Percentiles rank a stretch among this genome's conserved stretches.
Evolutionary conservation across 2,113 vertebrate genomes (phyloP).

Genomic region (Colaptes auratus): DNA sequence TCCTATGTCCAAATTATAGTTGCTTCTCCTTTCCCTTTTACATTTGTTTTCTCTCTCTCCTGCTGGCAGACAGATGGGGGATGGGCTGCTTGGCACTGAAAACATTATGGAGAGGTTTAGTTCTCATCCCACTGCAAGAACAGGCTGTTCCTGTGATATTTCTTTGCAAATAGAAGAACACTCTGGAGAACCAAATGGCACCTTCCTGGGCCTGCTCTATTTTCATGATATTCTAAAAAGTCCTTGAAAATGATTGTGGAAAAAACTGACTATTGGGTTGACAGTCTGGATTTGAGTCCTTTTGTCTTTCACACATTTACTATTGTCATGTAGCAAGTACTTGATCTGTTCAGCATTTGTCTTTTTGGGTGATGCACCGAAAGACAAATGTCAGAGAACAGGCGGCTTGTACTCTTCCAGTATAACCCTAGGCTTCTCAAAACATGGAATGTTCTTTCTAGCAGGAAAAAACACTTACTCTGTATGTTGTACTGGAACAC

Average conservation of each 20-base stretch:
- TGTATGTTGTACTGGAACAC: not conserved
- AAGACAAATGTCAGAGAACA: not conserved
- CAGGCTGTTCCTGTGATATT: conserved; percentile 64
- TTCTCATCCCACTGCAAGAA: conserved; percentile 46
- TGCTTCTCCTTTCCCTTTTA: conserved; percentile 13
- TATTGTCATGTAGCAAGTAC: not conserved
- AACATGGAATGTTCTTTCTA: conserved; percentile 1
- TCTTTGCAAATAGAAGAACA: conserved; percentile 37
- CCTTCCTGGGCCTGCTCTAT: not conserved
- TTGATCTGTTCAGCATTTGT: not conserved
- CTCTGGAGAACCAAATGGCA: conserved; percentile 44
- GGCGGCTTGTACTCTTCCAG: not conserved
- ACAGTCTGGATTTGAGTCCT: not conserved
- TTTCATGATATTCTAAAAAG: conserved; percentile 11
- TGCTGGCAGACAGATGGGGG: conserved; percentile 57
- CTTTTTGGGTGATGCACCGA: not conserved
- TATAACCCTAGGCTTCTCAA: not conserved
- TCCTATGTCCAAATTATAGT: conserved; percentile 4
- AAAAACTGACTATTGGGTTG: not conserved
- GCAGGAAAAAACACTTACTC: not conserved
- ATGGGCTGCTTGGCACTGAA: conserved; percentile 51
- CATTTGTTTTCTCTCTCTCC: conserved; percentile 56
- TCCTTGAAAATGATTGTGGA: not conserved
- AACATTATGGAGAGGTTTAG: conserved; percentile 31
- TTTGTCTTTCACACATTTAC: not conserved